Conservation (phyloP, 2,888 invertebrate species). For the Rotaria sp. region DNA sequence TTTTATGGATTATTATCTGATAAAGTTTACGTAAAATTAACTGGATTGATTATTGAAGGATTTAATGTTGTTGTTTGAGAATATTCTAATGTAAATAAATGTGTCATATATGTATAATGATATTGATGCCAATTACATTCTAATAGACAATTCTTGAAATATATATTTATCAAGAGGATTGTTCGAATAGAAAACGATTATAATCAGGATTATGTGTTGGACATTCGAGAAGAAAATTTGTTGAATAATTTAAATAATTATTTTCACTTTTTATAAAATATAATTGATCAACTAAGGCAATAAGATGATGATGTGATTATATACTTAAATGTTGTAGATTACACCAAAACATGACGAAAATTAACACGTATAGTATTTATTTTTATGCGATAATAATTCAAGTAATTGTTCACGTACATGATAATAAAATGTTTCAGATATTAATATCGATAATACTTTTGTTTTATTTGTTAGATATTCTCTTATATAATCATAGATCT, state of each 20-base stretch:
- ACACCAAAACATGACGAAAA: background rate
- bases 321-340: constrained; percentile 43
- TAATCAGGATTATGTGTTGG: constrained; percentile 60
- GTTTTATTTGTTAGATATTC: background rate
- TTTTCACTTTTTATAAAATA: constrained; percentile 61
- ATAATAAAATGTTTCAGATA: constrained; percentile 58
- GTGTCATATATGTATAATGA: constrained; percentile 61
- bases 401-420: constrained; percentile 53
- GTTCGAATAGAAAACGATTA: constrained; percentile 60
- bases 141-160: constrained; percentile 56
- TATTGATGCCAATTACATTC: constrained; percentile 60
- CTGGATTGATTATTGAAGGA: background rate
- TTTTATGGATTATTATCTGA: background rate
- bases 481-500: background rate
- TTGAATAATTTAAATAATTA: constrained; percentile 61
- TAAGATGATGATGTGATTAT: constrained; percentile 60
- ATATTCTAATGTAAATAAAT: constrained; percentile 60
- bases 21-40: background rate
- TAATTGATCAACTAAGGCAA: constrained; percentile 60
- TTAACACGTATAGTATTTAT: background rate
- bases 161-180: constrained; percentile 61
- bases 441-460: background rate
- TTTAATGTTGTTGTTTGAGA: background rate
- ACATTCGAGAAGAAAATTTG: constrained; percentile 61
- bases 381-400: background rate